Percentiles rank a stretch among this genome's conserved stretches.
phyloP scores from a whole-genome alignment of 2,797 vertebrate species.

The Apogon hyalosoma region DNA sequence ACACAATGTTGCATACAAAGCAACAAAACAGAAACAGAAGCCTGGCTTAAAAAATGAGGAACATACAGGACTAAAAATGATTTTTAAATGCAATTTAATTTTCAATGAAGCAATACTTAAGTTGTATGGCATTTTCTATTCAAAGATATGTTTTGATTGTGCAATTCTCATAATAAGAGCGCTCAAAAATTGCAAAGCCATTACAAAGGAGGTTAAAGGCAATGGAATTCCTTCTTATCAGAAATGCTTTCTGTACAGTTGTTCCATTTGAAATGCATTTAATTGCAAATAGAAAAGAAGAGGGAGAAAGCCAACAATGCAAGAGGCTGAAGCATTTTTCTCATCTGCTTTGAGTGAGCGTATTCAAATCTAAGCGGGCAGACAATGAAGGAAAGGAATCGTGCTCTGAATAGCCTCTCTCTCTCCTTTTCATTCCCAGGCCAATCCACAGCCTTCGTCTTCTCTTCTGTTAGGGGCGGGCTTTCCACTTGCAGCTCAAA shows the following conservation, averaged over 20 bases:
- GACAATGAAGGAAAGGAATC: slow-evolving; percentile 84
- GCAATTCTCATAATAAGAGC: slow-evolving; percentile 79
- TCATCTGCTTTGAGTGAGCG: slow-evolving; percentile 82
- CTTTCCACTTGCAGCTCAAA: slow-evolving; percentile 66
- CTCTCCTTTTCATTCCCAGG: slow-evolving; percentile 78
- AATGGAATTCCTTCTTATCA: slow-evolving; percentile 86
- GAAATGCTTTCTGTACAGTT: slow-evolving; percentile 87
- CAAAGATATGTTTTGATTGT: slow-evolving; percentile 85
- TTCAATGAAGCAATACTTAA: slow-evolving; percentile 86
- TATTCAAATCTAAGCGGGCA: slow-evolving; percentile 85
- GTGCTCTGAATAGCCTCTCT: slow-evolving; percentile 85
- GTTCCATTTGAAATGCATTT: slow-evolving; percentile 90
- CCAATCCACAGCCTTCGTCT: slow-evolving; percentile 77
- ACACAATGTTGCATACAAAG: slow-evolving; percentile 71
- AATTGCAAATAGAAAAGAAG: slow-evolving; percentile 89
- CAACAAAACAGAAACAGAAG: slow-evolving; percentile 64
- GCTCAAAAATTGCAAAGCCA: slow-evolving; percentile 82
- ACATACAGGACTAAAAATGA: slow-evolving; percentile 76
- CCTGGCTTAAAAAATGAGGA: slow-evolving; percentile 61
- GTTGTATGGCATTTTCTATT: slow-evolving; percentile 82
- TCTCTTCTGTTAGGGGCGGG: slow-evolving; percentile 71
- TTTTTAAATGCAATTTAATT: slow-evolving; percentile 87
- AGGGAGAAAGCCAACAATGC: slow-evolving; percentile 85
- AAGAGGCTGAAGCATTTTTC: slow-evolving; percentile 83
- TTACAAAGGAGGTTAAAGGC: slow-evolving; percentile 85